phyloP scores from a whole-genome alignment of 2,888 invertebrate genomes.

The Euplagia quadripunctaria region DNA sequence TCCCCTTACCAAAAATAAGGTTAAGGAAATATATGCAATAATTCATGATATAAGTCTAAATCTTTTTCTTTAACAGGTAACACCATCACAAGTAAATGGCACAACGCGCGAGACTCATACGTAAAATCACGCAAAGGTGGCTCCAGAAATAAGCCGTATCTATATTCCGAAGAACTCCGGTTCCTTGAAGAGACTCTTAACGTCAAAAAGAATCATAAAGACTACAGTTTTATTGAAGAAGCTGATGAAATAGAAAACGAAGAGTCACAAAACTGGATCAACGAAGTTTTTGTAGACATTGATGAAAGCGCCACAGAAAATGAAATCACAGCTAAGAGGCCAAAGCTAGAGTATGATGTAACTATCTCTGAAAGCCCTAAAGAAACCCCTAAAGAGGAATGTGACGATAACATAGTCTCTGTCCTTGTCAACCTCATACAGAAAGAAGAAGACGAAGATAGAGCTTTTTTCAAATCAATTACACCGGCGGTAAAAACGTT shows the following conservation, averaged over 20 bases:
- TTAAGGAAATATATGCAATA: too few species aligned
- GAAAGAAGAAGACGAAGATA: slow-evolving; percentile 76
- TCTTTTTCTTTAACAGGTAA: slow-evolving; percentile 50
- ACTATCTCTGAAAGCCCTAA: slow-evolving; percentile 13
- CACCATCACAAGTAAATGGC: slow-evolving; percentile 67
- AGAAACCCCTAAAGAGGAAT: slow-evolving; percentile 39
- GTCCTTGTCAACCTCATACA: slow-evolving; percentile 67
- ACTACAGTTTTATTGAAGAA: slow-evolving; percentile 43
- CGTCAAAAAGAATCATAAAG: slow-evolving; percentile 25
- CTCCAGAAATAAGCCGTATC: slow-evolving; percentile 57
- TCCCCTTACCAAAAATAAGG: too few species aligned
- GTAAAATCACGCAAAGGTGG: slow-evolving; percentile 62
- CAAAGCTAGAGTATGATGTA: slow-evolving; percentile 45
- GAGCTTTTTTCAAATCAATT: slow-evolving; percentile 75
- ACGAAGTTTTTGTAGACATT: slow-evolving; percentile 62
- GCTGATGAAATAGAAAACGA: slow-evolving; percentile 46
- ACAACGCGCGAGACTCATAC: slow-evolving; percentile 66
- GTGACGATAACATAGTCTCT: slow-evolving; percentile 58
- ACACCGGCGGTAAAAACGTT: slow-evolving; percentile 70
- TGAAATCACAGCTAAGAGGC: slow-evolving; percentile 46
- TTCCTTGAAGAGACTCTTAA: slow-evolving; percentile 59
- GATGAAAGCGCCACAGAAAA: slow-evolving; percentile 45
- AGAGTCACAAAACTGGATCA: slow-evolving; percentile 63
- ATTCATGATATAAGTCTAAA: too few species aligned
- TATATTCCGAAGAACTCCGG: slow-evolving; percentile 61